Percentiles rank a stretch among this genome's conserved stretches.
Conservation (phyloP, 2,113 vertebrate species). For the Procavia capensis region DNA sequence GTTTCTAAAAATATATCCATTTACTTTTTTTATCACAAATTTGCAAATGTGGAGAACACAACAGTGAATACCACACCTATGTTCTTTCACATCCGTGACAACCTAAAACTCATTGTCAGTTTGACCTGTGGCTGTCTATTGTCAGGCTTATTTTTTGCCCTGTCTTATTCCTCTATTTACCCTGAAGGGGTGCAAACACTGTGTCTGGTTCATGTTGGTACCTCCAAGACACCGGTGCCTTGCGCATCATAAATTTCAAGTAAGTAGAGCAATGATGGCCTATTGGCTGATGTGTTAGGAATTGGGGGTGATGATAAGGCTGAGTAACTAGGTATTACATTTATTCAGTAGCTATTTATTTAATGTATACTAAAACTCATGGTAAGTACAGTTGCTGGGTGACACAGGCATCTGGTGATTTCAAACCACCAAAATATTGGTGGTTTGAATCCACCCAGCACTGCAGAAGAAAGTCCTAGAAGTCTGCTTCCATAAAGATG, state of each 20-base stretch:
- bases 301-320: not conserved
- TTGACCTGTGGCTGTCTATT: not conserved
- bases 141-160: not conserved
- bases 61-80: not conserved
- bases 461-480: not conserved
- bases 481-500: not conserved
- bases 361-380: not conserved
- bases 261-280: not conserved
- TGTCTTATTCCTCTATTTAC: not conserved
- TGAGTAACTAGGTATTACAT: not conserved
- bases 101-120: not conserved
- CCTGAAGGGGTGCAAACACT: not conserved
- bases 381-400: not conserved
- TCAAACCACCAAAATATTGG: not conserved
- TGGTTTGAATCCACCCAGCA: not conserved
- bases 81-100: not conserved
- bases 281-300: not conserved
- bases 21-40: not conserved
- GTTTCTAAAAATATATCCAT: conserved; percentile 23
- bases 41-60: not conserved
- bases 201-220: not conserved
- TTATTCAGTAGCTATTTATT: not conserved
- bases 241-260: not conserved
- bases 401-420: not conserved
- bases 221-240: not conserved